Evolutionary conservation across 2,113 vertebrate species (phyloP).

Genomic region (Corythoichthys intestinalis): DNA sequence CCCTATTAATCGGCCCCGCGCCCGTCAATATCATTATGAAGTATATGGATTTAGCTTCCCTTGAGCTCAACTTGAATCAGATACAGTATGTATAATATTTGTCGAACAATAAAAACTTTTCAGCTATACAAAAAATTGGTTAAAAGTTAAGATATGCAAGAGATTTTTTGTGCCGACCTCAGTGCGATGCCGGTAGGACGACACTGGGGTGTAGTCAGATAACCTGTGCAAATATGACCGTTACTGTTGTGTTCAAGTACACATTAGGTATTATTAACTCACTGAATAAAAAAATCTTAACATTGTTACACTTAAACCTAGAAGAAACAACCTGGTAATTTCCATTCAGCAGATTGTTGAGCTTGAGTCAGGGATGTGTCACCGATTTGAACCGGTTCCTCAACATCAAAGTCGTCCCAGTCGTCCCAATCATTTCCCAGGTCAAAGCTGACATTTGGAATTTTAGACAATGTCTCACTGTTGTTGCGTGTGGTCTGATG

Average conservation of each 20-base stretch:
- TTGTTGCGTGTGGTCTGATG: slow-evolving; percentile 45
- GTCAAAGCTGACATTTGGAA: slow-evolving; percentile 77
- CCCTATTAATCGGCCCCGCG: too few relatives aligned
- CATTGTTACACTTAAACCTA: background rate
- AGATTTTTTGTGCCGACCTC: slow-evolving; percentile 31
- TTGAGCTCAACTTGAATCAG: background rate
- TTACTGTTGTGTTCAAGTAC: background rate
- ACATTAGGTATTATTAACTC: background rate
- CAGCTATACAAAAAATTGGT: background rate
- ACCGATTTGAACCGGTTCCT: slow-evolving; percentile 76
- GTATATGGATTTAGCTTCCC: background rate
- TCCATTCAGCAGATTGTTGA: slow-evolving; percentile 21
- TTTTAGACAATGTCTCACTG: slow-evolving; percentile 59
- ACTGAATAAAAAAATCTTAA: background rate
- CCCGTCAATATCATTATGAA: too few relatives aligned
- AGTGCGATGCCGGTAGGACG: slow-evolving; percentile 24
- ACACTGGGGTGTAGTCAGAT: slow-evolving; percentile 14
- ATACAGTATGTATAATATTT: background rate
- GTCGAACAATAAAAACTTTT: background rate
- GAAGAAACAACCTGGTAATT: slow-evolving; percentile 36
- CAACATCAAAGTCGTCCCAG: slow-evolving; percentile 88
- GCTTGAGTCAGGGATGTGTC: slow-evolving; percentile 34
- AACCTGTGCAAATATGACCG: slow-evolving; percentile 18
- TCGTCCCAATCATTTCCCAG: slow-evolving; percentile 79
- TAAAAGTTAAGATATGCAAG: background rate